phyloP scores from a whole-genome alignment of 2,888 invertebrate genomes.

The Campoplex capitator region DNA sequence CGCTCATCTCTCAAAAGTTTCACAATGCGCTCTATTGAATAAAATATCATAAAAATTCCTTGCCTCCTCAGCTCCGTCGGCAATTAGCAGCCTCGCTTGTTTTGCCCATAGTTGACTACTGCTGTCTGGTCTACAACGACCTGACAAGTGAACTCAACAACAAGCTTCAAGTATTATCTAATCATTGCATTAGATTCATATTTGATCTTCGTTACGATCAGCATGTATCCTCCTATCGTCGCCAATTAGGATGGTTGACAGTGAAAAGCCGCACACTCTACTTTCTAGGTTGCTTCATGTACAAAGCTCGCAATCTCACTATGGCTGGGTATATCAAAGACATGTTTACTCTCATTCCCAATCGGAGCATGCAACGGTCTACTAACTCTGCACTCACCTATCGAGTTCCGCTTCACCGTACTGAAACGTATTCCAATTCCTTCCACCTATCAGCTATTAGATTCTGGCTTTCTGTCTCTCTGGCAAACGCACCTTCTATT shows the following conservation, averaged over 20 bases:
- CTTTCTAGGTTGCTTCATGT: constrained; percentile 9
- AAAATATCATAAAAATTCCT: background rate
- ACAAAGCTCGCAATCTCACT: background rate
- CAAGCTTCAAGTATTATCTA: background rate
- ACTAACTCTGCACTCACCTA: background rate
- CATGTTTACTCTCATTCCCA: background rate
- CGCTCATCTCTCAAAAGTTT: background rate
- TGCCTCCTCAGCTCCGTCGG: background rate
- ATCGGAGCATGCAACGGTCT: background rate
- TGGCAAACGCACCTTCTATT: too few species aligned
- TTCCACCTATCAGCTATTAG: background rate
- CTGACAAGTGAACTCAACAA: background rate
- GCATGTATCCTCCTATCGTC: background rate
- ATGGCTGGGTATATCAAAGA: background rate
- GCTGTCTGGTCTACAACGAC: background rate
- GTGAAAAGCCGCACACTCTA: background rate
- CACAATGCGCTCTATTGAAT: background rate
- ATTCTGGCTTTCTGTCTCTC: background rate
- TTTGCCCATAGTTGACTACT: background rate
- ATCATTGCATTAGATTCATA: constrained; percentile 5
- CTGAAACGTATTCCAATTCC: background rate
- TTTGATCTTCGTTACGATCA: constrained; percentile 21
- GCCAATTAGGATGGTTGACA: background rate
- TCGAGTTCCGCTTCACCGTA: background rate
- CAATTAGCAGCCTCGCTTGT: background rate